A percentile compares a stretch with the other conserved stretches of the same genome.
These are phyloP conservation scores for Homarus americanus DNA, from an alignment of 1,140 invertebrate genomes.

Conservation along the genomic window DNA sequence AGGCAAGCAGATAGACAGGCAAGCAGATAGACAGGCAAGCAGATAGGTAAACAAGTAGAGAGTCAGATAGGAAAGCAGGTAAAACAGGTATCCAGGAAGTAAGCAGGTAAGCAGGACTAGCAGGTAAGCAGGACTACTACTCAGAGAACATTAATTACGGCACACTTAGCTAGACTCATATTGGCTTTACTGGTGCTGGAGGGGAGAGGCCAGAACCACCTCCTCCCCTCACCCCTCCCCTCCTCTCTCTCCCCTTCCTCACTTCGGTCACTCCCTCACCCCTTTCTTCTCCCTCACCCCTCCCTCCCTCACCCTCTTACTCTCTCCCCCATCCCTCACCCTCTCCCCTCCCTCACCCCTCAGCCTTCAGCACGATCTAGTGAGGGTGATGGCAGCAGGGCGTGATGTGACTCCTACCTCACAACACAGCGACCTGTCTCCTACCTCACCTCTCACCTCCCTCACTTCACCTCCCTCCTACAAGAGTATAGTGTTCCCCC, in stretches of 20 bases:
- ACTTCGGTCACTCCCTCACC: not conserved
- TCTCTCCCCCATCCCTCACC: no score
- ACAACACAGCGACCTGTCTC: not conserved
- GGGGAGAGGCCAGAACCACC: not conserved
- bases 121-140: no score
- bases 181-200: not conserved
- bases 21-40: no score
- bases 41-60: no score
- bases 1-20: no score
- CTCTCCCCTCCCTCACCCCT: not conserved
- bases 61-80: no score
- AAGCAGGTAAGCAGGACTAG: no score
- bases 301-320: not conserved
- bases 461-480: not conserved
- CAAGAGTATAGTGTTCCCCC: no score
- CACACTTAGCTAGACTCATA: not conserved
- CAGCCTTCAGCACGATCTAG: not conserved
- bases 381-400: not conserved
- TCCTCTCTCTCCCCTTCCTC: not conserved
- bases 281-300: not conserved
- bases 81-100: no score
- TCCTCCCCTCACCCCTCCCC: not conserved
- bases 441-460: not conserved
- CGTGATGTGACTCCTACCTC: not conserved
- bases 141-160: no score